Percentiles rank a stretch among this genome's conserved stretches.
phyloP scores from a whole-genome alignment of 2,888 invertebrate genomes.

The Andrena trimmerana region DNA sequence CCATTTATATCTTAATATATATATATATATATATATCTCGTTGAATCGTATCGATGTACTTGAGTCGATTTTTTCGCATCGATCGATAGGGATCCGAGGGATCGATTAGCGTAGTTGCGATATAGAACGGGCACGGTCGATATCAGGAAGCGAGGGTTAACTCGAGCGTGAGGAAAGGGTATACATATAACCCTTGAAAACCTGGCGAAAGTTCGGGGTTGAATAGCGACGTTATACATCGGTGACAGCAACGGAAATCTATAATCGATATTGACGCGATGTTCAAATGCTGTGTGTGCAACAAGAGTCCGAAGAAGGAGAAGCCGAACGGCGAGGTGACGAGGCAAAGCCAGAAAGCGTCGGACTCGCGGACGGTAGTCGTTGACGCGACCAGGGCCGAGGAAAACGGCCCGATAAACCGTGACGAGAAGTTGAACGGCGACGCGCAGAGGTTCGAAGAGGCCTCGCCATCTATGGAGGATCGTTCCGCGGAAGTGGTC shows the following conservation, averaged over 20 bases:
- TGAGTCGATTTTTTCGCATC: conserved; percentile 14
- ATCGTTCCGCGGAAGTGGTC: conserved; percentile 26
- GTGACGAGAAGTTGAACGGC: conserved; percentile 57
- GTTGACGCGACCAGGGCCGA: conserved; percentile 52
- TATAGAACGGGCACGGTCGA: background rate
- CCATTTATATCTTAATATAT: no score
- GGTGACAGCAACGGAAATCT: conserved; percentile 48
- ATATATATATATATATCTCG: background rate
- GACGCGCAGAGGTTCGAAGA: conserved; percentile 51
- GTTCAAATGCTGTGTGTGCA: conserved; percentile 83
- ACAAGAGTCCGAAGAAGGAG: conserved; percentile 75
- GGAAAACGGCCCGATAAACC: conserved; percentile 30
- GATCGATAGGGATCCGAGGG: background rate
- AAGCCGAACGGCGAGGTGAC: conserved; percentile 70
- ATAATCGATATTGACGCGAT: conserved; percentile 72
- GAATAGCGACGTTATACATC: conserved; percentile 14
- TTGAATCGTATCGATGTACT: conserved; percentile 1
- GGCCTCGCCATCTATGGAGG: conserved; percentile 50
- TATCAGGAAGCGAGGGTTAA: background rate
- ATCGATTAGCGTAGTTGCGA: background rate
- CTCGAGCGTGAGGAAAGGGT: background rate
- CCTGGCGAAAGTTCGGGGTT: background rate
- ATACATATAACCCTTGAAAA: no score
- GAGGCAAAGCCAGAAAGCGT: conserved; percentile 41
- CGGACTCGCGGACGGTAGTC: conserved; percentile 28